A percentile compares a stretch with the other conserved stretches of the same genome.
Evolutionary conservation across 2,113 vertebrate species (phyloP).

Genomic region (Melanerpes aurifrons): DNA sequence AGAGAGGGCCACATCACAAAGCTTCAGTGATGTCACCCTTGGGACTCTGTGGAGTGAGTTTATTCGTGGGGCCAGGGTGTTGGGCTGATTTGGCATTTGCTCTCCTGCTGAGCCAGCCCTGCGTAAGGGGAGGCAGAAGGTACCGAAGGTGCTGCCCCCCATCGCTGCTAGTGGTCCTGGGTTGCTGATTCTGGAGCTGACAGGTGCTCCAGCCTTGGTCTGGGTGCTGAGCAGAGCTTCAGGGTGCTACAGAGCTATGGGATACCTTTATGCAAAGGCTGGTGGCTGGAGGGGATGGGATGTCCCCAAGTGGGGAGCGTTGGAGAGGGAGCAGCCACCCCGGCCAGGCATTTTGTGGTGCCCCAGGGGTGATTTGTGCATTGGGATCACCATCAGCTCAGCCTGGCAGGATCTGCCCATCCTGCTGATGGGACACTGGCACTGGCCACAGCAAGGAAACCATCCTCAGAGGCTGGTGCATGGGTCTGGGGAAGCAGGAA

Average conservation of each 20-base stretch:
- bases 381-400: background rate
- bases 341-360: background rate
- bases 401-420: background rate
- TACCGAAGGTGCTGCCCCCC: too few species aligned
- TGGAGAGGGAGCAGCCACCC: background rate
- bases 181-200: background rate
- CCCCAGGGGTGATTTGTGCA: background rate
- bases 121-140: background rate
- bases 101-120: background rate
- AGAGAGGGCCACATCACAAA: background rate
- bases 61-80: background rate
- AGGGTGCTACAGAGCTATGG: background rate
- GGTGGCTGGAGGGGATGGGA: background rate
- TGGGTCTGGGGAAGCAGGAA: background rate
- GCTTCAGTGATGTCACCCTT: background rate
- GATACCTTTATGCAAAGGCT: background rate
- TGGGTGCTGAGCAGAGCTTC: background rate
- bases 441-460: background rate
- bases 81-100: background rate
- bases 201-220: background rate
- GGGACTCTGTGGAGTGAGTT: too few species aligned
- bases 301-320: background rate
- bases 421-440: background rate
- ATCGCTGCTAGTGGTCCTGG: background rate
- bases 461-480: fast-evolving